These are phyloP conservation scores for Taurulus bubalis DNA, from an alignment of 2,113 vertebrate genomes.

Conservation along the genomic window DNA sequence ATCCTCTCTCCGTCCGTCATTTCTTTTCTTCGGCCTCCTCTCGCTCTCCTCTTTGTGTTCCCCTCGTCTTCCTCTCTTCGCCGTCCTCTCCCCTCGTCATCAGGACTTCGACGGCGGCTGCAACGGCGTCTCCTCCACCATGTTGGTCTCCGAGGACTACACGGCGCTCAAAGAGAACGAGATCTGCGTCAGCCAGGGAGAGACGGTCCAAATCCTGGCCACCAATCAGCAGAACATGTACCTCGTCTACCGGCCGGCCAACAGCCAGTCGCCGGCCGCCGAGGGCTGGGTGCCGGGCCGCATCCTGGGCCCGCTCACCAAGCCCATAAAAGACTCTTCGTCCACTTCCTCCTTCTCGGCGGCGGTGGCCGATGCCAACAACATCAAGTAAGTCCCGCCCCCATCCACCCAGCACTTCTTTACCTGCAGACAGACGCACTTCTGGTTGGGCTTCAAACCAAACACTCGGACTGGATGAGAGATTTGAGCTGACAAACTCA, in stretches of 20 bases:
- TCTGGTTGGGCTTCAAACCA: constrained; percentile 44
- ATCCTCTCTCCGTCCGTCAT: constrained; percentile 11
- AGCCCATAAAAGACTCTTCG: constrained; percentile 88
- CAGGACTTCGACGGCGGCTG: constrained; percentile 86
- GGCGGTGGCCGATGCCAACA: constrained; percentile 87
- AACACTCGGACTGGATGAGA: constrained; percentile 78
- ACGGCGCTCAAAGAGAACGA: constrained; percentile 98
- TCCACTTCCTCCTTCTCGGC: constrained; percentile 72
- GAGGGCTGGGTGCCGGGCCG: constrained; percentile 98
- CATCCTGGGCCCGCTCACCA: constrained; percentile 89
- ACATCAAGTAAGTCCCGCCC: constrained; percentile 98
- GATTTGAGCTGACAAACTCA: constrained; percentile 45
- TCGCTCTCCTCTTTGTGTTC: too few relatives aligned
- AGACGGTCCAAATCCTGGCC: constrained; percentile 95
- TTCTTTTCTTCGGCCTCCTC: not conserved
- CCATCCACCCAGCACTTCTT: constrained; percentile 77
- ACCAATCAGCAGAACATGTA: constrained; percentile 99
- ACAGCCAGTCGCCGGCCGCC: constrained; percentile 91
- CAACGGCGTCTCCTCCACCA: constrained; percentile 91
- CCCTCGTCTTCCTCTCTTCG: not conserved
- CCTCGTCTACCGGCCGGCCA: constrained; percentile 94
- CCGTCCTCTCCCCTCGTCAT: constrained; percentile 6
- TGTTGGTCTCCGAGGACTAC: constrained; percentile 96
- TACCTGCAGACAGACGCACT: constrained; percentile 52
- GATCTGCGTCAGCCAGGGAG: constrained; percentile 94